Percentiles rank a stretch among this genome's conserved stretches.
These are phyloP conservation scores for Mustela nigripes DNA, from an alignment of 2,113 vertebrate species.

Conservation along the genomic window DNA sequence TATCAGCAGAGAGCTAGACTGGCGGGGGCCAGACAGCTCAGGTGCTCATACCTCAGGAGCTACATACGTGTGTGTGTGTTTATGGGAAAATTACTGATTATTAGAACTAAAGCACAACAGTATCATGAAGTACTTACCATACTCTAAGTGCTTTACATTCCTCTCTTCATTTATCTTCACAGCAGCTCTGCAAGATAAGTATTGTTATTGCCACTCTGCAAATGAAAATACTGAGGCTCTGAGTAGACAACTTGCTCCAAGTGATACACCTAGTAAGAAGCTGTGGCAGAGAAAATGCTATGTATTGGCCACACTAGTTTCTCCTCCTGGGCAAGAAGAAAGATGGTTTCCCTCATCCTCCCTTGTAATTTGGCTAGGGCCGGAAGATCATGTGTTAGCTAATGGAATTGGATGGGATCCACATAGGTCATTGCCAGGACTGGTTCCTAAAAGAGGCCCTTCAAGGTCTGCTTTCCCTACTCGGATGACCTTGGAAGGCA, in stretches of 20 bases:
- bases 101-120: background rate
- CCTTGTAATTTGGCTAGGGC: background rate
- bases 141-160: background rate
- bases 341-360: background rate
- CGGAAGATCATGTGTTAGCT: background rate
- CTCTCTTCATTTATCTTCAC: background rate
- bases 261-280: background rate
- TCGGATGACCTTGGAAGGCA: background rate
- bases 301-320: background rate
- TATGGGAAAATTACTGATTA: background rate
- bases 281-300: background rate
- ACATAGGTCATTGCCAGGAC: background rate
- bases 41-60: background rate
- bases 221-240: constrained; percentile 28
- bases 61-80: background rate
- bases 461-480: background rate
- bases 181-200: background rate
- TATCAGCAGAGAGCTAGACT: background rate
- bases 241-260: background rate
- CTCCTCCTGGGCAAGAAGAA: background rate
- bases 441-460: background rate
- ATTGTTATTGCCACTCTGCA: background rate
- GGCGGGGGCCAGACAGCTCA: background rate
- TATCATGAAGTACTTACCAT: background rate
- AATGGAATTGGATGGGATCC: background rate